These are phyloP conservation scores for Platichthys flesus DNA, from an alignment of 2,113 vertebrate genomes.

Conservation along the genomic window DNA sequence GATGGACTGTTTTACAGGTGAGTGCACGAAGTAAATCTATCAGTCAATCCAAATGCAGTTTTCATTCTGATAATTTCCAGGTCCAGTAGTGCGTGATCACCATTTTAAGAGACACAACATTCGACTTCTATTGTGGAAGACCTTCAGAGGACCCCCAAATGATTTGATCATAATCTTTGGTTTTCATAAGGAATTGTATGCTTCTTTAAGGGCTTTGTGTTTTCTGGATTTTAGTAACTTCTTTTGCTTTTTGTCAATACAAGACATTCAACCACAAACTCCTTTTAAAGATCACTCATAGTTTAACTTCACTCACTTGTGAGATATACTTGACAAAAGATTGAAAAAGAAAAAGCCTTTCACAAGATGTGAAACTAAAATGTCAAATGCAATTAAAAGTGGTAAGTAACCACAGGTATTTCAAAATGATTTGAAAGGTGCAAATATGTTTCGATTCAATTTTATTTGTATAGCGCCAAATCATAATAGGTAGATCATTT, in stretches of 20 bases:
- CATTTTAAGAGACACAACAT: slow-evolving; percentile 35
- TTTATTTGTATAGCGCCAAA: too few relatives aligned
- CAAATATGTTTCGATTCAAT: too few relatives aligned
- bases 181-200: not conserved
- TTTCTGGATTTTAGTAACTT: not conserved
- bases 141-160: slow-evolving; percentile 20
- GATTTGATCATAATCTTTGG: slow-evolving; percentile 15
- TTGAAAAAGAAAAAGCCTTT: not conserved
- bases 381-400: too few relatives aligned
- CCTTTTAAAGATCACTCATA: not conserved
- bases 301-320: not conserved
- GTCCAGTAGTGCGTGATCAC: slow-evolving; percentile 34
- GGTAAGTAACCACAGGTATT: too few relatives aligned
- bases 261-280: slow-evolving; percentile 1
- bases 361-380: too few relatives aligned
- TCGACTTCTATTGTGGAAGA: slow-evolving; percentile 25
- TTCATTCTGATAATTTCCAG: slow-evolving; percentile 64
- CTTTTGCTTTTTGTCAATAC: not conserved
- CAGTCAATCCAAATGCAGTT: slow-evolving; percentile 76
- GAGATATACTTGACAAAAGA: not conserved
- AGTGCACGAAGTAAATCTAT: slow-evolving; percentile 68
- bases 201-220: not conserved
- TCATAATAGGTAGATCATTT: too few relatives aligned
- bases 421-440: too few relatives aligned
- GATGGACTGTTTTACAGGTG: slow-evolving; percentile 70